Percentiles rank a stretch among this genome's conserved stretches.
phyloP scores from a whole-genome alignment of 2,888 invertebrate genomes.

The Eucera pruinosa region DNA sequence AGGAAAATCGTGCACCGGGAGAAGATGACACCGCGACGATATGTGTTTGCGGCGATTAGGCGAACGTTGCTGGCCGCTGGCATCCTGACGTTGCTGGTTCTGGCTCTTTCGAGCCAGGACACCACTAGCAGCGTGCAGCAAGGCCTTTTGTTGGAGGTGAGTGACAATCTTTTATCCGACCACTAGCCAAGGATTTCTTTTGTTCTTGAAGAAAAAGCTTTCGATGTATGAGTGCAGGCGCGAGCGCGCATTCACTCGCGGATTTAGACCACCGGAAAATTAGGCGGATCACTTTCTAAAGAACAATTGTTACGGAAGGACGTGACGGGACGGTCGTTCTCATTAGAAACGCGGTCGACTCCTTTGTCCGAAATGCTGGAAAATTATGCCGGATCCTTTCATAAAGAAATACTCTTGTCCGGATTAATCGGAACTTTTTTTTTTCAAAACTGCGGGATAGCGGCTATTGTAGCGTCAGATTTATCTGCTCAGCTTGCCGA shows the following conservation, averaged over 20 bases:
- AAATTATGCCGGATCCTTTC: background rate
- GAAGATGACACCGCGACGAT: slow-evolving; percentile 83
- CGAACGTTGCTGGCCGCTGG: slow-evolving; percentile 79
- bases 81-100: slow-evolving; percentile 79
- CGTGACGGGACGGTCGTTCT: slow-evolving; percentile 4
- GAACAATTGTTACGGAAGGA: slow-evolving; percentile 37
- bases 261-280: slow-evolving; percentile 47
- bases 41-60: slow-evolving; percentile 80
- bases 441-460: background rate
- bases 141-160: slow-evolving; percentile 76
- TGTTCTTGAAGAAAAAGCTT: slow-evolving; percentile 14
- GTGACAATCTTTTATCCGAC: slow-evolving; percentile 45
- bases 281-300: slow-evolving; percentile 36
- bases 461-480: background rate
- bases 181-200: slow-evolving; percentile 26
- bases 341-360: slow-evolving; percentile 16
- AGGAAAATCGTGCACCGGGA: slow-evolving; percentile 78
- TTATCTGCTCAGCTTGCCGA: too few relatives aligned
- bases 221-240: background rate
- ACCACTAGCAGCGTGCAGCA: slow-evolving; percentile 75
- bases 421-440: background rate
- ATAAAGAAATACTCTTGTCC: background rate
- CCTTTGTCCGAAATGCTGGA: background rate
- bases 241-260: background rate
- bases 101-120: slow-evolving; percentile 81